Conservation (phyloP, 2,888 invertebrate genomes). For the Mechanitis messenoides region DNA sequence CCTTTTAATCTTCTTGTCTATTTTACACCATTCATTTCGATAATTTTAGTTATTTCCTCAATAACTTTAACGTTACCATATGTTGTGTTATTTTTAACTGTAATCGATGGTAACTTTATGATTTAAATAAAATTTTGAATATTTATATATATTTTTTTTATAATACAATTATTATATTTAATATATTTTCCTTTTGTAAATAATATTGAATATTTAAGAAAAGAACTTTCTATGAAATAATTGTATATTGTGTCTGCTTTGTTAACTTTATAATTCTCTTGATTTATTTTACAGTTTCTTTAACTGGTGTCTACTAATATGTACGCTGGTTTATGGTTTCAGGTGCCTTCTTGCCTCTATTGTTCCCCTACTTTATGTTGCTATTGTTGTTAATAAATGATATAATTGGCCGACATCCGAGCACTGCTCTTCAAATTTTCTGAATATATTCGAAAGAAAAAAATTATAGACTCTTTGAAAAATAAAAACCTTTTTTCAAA, state of each 20-base stretch:
- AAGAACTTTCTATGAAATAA: conserved; percentile 14
- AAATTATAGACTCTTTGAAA: conserved; percentile 6
- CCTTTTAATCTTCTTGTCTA: not conserved
- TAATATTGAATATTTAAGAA: conserved; percentile 8
- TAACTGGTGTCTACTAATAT: conserved; percentile 36
- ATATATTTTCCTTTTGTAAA: not conserved
- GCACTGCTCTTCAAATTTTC: conserved; percentile 62
- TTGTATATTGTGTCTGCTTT: conserved; percentile 22
- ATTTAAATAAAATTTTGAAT: not conserved
- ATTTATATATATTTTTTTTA: not conserved
- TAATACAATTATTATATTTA: not conserved
- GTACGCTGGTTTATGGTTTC: conserved; percentile 54
- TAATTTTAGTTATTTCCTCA: too few relatives aligned
- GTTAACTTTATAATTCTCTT: conserved; percentile 27
- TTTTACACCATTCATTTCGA: not conserved
- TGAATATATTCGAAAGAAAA: not conserved
- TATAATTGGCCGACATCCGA: conserved; percentile 59
- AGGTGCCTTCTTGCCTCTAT: conserved; percentile 56
- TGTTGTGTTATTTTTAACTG: too few relatives aligned
- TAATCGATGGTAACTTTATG: too few relatives aligned
- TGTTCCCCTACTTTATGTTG: conserved; percentile 49
- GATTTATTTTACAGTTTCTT: conserved; percentile 25
- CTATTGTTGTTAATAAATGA: conserved; percentile 29
- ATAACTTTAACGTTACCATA: too few relatives aligned
- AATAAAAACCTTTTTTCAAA: not conserved